Conservation (phyloP, 2,888 invertebrate species). For the Drosophila bunnanda region DNA sequence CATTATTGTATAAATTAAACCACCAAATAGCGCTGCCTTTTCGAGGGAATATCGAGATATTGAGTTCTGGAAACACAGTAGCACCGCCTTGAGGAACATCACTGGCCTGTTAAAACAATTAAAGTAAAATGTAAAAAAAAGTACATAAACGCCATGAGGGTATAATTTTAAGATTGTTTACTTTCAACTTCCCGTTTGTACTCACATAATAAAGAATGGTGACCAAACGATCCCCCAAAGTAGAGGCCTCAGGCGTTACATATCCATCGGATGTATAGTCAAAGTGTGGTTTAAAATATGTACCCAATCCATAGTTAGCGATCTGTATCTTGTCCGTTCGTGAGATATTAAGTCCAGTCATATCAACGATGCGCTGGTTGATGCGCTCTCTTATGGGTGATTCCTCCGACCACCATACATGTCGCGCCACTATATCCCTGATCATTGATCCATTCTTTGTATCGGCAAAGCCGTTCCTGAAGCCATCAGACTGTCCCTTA, state of each 20-base stretch:
- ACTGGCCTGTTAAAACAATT: slow-evolving; percentile 17
- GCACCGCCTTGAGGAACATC: slow-evolving; percentile 35
- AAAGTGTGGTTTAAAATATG: slow-evolving; percentile 29
- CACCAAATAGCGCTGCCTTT: slow-evolving; percentile 35
- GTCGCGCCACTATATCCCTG: slow-evolving; percentile 12
- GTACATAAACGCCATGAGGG: too few relatives aligned
- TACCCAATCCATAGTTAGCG: slow-evolving; percentile 31
- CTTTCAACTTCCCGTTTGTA: not conserved
- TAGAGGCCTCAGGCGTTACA: slow-evolving; percentile 2
- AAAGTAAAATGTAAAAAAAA: not conserved
- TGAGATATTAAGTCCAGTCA: slow-evolving; percentile 27
- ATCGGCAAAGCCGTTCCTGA: slow-evolving; percentile 17
- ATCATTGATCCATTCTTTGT: slow-evolving; percentile 1
- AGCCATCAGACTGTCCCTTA: not conserved
- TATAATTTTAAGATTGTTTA: not conserved
- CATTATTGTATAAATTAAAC: slow-evolving; percentile 37
- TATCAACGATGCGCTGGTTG: slow-evolving; percentile 37
- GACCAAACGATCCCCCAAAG: slow-evolving; percentile 22
- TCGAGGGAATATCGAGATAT: slow-evolving; percentile 15
- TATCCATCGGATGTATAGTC: slow-evolving; percentile 32
- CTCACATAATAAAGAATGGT: slow-evolving; percentile 38
- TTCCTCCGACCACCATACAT: slow-evolving; percentile 8
- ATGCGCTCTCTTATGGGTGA: slow-evolving; percentile 7
- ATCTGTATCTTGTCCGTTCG: slow-evolving; percentile 14
- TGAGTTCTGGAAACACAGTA: slow-evolving; percentile 33